Base-by-base conservation (phyloP, 2,113 vertebrate species). In the Cynoglossus semilaevis region DNA sequence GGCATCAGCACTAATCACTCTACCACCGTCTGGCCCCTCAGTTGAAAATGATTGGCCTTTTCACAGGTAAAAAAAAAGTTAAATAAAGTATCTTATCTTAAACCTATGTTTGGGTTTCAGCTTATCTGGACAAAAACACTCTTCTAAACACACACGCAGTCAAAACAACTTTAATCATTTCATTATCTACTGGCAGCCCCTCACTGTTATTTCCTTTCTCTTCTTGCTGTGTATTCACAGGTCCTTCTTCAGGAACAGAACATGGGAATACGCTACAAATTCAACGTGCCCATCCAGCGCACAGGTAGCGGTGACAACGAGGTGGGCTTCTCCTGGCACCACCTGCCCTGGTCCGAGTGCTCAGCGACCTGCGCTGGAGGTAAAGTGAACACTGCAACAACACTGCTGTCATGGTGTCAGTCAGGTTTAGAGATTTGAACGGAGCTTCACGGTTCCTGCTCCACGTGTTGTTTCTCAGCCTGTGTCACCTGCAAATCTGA, bases 211-310 rank as follows among this genome's bases (percentile, higher is more conserved):
- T 14, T 14, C 38, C 37, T 11, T 40, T 13, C 12, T 40, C 38
- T 41, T 12, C 38, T 16, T n/a, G 35, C 49, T 12, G n/a, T 9
- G 29, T 50, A 34, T 15, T 9, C 1, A 3, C 91, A 99, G 96
- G 94, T 99, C 83, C 93, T 99, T 46, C 93, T 98, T 58, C 96
- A 99, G 87, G 96, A 99, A 76, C 94, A 97, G 85, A 98, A 98
- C 89, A 82, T 94, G 84, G 96, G 96, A 70, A 95, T 99, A 88
- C 91, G 85, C 47, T 99, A 97, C 91, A 97, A 94, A 77, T 99
- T 99, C 91, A 99, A 92, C 40, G 94, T 99, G 76, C 96, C 96
- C 45, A 98, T 99, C 87, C 90, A 93, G 87, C 93, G 94, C 13
- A 95, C 93, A 8, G 95, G 96, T 72, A 99, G 96, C 56, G 96